Percentiles rank a stretch among this genome's conserved stretches.
Evolutionary conservation across 2,797 vertebrate species (phyloP).

Genomic region (Muraenolepis orangiensis): DNA sequence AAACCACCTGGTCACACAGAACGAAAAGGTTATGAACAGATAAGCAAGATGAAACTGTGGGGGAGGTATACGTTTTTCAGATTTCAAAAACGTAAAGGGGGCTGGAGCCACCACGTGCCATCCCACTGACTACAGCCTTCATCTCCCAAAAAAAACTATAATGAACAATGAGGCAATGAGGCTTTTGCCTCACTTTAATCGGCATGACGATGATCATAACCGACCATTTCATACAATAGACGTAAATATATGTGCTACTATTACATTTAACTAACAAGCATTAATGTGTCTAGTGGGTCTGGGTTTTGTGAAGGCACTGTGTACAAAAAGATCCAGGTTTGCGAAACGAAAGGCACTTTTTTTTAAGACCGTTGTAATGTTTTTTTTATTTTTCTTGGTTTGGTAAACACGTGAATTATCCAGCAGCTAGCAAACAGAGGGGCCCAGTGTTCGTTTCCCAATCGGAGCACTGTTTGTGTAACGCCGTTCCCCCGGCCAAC

Average conservation of each 20-base stretch:
- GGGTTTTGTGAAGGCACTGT: slow-evolving; percentile 30
- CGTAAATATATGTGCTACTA: not conserved
- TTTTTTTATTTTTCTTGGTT: slow-evolving; percentile 41
- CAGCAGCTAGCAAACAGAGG: slow-evolving; percentile 66
- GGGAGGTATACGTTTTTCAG: not conserved
- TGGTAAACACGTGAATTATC: slow-evolving; percentile 70
- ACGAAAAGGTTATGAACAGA: not conserved
- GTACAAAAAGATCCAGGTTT: slow-evolving; percentile 47
- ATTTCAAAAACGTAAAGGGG: not conserved
- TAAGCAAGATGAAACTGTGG: not conserved
- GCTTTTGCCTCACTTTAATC: not conserved
- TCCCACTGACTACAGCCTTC: not conserved
- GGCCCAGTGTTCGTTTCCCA: slow-evolving; percentile 59
- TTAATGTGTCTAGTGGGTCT: slow-evolving; percentile 21
- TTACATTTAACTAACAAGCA: not conserved
- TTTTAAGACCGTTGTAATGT: slow-evolving; percentile 39
- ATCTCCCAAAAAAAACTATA: not conserved
- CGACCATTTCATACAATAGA: not conserved
- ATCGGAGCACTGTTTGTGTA: slow-evolving; percentile 62
- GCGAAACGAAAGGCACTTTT: slow-evolving; percentile 34
- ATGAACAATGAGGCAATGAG: slow-evolving; percentile 3
- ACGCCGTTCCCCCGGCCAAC: slow-evolving; percentile 43
- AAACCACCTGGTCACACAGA: not conserved
- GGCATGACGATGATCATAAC: not conserved
- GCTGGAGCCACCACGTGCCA: not conserved